Evolutionary conservation across 2,888 invertebrate genomes (phyloP).

Genomic region (Microctonus aethiopoides): DNA sequence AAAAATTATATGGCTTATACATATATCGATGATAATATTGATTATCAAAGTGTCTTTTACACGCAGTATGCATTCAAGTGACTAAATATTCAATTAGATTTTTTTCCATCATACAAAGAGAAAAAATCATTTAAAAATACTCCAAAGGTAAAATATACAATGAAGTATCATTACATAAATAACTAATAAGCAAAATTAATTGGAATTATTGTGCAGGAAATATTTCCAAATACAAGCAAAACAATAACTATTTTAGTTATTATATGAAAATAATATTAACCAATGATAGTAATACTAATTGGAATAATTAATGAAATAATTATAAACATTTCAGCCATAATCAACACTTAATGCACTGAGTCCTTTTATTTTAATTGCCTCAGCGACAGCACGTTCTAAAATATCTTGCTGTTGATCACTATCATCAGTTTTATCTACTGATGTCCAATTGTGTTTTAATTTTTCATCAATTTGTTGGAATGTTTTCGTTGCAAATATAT

Average conservation of each 20-base stretch:
- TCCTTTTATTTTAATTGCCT: slow-evolving; percentile 80
- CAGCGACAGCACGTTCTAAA: slow-evolving; percentile 78
- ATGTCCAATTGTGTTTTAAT: slow-evolving; percentile 40
- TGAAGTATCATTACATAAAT: too few species aligned
- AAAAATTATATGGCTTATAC: not conserved
- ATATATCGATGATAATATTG: not conserved
- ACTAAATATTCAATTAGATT: not conserved
- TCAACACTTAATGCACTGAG: slow-evolving; percentile 68
- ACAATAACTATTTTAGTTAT: not conserved
- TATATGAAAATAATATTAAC: slow-evolving; percentile 1
- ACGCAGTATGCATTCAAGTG: not conserved
- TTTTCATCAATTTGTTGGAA: slow-evolving; percentile 17
- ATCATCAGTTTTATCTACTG: slow-evolving; percentile 53
- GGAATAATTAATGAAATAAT: not conserved
- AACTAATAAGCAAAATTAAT: not conserved
- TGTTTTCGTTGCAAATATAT: slow-evolving; percentile 19
- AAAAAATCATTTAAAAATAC: not conserved
- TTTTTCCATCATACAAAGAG: not conserved
- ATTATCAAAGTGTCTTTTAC: not conserved
- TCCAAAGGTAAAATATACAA: not conserved
- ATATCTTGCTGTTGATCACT: slow-evolving; percentile 69
- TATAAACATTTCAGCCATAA: slow-evolving; percentile 53
- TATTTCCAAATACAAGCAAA: not conserved
- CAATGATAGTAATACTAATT: not conserved
- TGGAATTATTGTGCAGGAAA: not conserved